Percentiles rank a stretch among this genome's conserved stretches.
Conservation (phyloP, 2,888 invertebrate genomes). For the Trachelus tabidus region DNA sequence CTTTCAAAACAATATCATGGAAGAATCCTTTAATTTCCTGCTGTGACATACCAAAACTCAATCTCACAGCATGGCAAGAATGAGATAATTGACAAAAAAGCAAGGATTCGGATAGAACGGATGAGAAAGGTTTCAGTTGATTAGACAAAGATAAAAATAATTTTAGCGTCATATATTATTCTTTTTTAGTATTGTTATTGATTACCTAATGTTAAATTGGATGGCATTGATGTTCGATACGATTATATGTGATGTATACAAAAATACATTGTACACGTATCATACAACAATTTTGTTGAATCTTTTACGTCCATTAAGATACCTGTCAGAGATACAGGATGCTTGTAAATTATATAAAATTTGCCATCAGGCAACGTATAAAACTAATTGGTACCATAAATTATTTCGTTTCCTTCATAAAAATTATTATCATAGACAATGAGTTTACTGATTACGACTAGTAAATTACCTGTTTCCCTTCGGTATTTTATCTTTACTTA, state of each 20-base stretch:
- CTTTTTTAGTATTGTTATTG: neutral
- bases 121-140: neutral
- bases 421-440: neutral
- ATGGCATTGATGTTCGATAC: neutral
- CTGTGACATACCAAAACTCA: slow-evolving; percentile 55
- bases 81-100: neutral
- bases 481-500: neutral
- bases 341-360: neutral
- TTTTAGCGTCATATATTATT: neutral
- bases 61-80: slow-evolving; percentile 64
- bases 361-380: neutral
- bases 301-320: neutral
- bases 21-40: slow-evolving; percentile 65
- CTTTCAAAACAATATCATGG: slow-evolving; percentile 62
- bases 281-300: neutral
- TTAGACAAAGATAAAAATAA: neutral
- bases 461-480: neutral
- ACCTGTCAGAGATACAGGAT: neutral
- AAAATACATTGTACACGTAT: neutral
- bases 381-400: neutral
- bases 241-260: neutral
- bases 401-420: neutral
- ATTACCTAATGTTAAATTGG: neutral
- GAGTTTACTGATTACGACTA: neutral
- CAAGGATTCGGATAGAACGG: neutral